These are phyloP conservation scores for Psilopsiagon aymara DNA, from an alignment of 2,113 vertebrate genomes.

Conservation along the genomic window DNA sequence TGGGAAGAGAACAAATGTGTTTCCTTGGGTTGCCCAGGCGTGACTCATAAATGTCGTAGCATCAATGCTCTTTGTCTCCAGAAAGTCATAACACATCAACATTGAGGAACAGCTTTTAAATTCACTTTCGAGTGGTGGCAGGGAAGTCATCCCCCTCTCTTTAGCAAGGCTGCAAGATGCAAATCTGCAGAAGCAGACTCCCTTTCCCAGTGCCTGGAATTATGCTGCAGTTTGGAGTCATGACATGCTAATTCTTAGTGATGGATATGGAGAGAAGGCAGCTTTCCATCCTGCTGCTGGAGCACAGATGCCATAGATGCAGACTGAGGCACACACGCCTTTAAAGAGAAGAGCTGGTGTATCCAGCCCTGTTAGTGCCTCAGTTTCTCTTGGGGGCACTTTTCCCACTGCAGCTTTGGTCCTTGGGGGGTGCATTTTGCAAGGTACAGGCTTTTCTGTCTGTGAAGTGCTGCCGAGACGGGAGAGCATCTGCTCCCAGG, in stretches of 20 bases:
- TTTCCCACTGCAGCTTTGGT: neutral
- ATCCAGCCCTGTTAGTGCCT: neutral
- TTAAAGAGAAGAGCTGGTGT: neutral
- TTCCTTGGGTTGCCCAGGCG: neutral
- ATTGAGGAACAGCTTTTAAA: neutral
- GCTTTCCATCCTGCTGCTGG: neutral
- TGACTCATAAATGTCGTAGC: neutral
- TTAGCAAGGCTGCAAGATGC: neutral
- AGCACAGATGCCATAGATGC: neutral
- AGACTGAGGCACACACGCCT: neutral
- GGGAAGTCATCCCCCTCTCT: neutral
- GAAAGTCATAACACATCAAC: neutral
- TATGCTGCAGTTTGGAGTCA: neutral
- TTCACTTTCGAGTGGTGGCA: neutral
- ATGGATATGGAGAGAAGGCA: neutral
- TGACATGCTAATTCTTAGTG: neutral
- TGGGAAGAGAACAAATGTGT: neutral
- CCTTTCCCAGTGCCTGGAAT: neutral
- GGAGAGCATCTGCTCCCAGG: neutral
- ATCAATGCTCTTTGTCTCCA: neutral
- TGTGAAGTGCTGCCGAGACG: fast-evolving
- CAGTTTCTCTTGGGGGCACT: neutral
- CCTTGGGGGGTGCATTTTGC: neutral
- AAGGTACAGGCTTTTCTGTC: neutral
- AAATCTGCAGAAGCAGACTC: neutral